Conservation (phyloP, 2,797 vertebrate species). For the Ispidina lecontei region DNA sequence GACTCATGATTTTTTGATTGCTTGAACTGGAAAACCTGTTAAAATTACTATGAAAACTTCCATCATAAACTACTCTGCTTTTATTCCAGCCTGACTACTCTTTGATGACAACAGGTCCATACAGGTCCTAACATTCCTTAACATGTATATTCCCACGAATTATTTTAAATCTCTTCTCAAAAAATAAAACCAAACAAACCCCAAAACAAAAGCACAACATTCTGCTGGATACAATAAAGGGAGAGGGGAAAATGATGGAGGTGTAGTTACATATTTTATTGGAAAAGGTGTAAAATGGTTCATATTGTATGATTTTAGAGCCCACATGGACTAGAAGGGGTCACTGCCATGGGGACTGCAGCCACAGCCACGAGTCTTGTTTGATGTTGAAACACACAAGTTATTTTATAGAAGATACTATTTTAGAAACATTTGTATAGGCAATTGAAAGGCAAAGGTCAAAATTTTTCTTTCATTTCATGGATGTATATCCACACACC, state of each 20-base stretch:
- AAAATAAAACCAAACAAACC: not conserved
- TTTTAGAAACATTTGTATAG: constrained; percentile 32
- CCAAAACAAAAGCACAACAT: rapidly evolving
- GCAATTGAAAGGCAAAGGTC: constrained; percentile 40
- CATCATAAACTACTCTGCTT: not conserved
- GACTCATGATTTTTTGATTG: not conserved
- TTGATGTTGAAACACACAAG: not conserved
- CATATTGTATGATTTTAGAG: not conserved
- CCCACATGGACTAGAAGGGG: not conserved
- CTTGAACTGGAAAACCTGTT: not conserved
- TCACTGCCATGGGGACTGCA: not conserved
- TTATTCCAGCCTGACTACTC: not conserved
- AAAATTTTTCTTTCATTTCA: not conserved
- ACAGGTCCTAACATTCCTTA: not conserved
- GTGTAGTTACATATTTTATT: not conserved
- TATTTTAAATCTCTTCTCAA: not conserved
- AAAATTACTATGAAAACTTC: not conserved
- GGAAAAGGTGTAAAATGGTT: not conserved
- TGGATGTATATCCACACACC: not conserved
- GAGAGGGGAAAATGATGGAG: not conserved
- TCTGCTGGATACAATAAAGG: not conserved
- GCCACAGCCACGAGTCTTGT: not conserved
- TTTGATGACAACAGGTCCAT: not conserved
- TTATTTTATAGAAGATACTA: constrained; percentile 20
- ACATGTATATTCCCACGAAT: not conserved